Conservation (phyloP, 2,113 vertebrate genomes). For the Aramus guarauna region DNA sequence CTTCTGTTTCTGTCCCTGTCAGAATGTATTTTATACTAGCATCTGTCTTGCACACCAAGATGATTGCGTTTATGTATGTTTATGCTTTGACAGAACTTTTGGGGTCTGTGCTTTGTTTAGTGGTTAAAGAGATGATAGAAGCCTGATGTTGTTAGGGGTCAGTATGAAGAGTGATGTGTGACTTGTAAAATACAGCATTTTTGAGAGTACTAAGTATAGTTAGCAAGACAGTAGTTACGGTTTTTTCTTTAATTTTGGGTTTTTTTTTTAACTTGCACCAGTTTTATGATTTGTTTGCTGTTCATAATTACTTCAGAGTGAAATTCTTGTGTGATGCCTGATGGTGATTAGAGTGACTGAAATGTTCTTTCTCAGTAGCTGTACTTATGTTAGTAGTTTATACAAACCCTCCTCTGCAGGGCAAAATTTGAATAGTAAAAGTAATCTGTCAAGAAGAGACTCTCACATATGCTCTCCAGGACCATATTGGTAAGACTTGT, state of each 20-base stretch:
- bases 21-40: not conserved
- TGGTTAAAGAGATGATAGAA: not conserved
- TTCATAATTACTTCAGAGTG: not conserved
- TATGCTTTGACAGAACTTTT: not conserved
- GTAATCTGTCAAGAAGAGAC: not conserved
- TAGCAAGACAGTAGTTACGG: not conserved
- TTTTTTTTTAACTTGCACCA: not conserved
- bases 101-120: not conserved
- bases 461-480: not conserved
- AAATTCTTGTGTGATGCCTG: not conserved
- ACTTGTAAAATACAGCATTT: not conserved
- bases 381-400: not conserved
- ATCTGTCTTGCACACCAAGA: not conserved
- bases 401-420: not conserved
- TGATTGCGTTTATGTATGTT: not conserved
- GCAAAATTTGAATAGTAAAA: not conserved
- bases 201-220: not conserved
- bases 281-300: not conserved
- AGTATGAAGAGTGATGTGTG: not conserved
- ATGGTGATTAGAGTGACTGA: not conserved
- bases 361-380: not conserved
- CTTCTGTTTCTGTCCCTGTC: not conserved
- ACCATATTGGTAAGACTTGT: not conserved
- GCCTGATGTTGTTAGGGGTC: not conserved
- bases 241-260: not conserved